Conservation (phyloP, 1,140 invertebrate species). For the Bombus cullumanus region DNA sequence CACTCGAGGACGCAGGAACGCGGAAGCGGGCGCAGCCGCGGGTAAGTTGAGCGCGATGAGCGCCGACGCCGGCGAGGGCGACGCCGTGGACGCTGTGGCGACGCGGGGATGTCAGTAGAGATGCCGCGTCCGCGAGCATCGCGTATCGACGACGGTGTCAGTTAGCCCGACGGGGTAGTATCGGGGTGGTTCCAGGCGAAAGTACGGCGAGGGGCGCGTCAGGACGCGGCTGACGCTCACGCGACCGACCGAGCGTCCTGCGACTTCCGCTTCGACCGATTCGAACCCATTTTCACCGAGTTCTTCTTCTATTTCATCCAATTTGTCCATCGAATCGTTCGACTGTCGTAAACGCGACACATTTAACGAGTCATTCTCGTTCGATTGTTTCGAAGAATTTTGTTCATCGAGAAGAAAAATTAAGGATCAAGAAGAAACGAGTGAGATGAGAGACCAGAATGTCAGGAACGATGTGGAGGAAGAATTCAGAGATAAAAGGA, state of each 20-base stretch:
- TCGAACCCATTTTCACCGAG: neutral
- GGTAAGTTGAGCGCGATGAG: neutral
- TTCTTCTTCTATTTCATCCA: neutral
- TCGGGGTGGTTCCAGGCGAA: slow-evolving; percentile 50
- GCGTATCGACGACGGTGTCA: slow-evolving; percentile 6
- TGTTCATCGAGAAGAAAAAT: no score
- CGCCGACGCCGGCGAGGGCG: slow-evolving; percentile 30
- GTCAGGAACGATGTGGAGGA: no score
- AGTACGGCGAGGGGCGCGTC: slow-evolving; percentile 25
- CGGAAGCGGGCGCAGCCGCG: slow-evolving; percentile 46
- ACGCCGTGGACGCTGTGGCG: slow-evolving; percentile 9
- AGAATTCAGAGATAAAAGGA: no score
- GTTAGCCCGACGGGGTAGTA: slow-evolving; percentile 38
- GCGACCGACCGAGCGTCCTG: slow-evolving; percentile 16
- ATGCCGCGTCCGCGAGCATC: slow-evolving; percentile 43
- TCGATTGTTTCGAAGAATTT: neutral
- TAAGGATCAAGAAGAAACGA: neutral
- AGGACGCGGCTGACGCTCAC: slow-evolving; percentile 16
- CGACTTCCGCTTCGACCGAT: slow-evolving; percentile 4
- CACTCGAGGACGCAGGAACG: slow-evolving; percentile 40
- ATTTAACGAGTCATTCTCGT: neutral
- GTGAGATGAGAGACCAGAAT: slow-evolving; percentile 5
- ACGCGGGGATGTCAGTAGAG: slow-evolving; percentile 44
- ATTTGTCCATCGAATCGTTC: neutral
- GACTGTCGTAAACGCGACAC: neutral